These are phyloP conservation scores for Pelodiscus sinensis DNA, from an alignment of 2,113 vertebrate species.

Conservation along the genomic window DNA sequence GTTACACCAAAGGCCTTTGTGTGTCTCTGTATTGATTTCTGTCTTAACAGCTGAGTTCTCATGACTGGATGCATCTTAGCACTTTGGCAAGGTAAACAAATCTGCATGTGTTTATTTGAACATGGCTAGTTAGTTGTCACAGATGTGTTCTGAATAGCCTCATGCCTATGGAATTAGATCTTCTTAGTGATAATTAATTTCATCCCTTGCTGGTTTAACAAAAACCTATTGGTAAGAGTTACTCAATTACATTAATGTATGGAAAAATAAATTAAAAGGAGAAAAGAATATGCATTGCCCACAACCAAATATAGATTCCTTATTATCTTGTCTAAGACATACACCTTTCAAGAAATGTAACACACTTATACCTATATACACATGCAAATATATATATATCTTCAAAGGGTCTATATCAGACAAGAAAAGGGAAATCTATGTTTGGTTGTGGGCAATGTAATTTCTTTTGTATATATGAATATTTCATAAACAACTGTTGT, in stretches of 20 bases:
- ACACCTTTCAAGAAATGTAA: background rate
- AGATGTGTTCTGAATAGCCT: conserved; percentile 21
- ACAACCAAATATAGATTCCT: background rate
- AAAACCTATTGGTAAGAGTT: conserved; percentile 41
- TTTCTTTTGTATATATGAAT: no score
- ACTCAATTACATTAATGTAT: background rate
- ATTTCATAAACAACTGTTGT: no score
- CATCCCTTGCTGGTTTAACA: background rate
- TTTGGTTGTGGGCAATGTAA: background rate
- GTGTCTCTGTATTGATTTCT: background rate
- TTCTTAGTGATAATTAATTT: conserved; percentile 48
- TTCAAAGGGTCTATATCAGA: background rate
- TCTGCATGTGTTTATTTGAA: background rate
- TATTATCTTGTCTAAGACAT: background rate
- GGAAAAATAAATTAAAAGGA: conserved; percentile 15
- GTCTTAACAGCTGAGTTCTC: background rate
- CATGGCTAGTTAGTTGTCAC: background rate
- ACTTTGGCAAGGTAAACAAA: conserved; percentile 36
- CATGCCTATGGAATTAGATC: background rate
- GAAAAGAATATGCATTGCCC: background rate
- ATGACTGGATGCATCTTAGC: background rate
- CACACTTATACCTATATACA: no score
- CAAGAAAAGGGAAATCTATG: accelerated
- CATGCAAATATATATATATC: no score
- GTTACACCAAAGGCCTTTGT: background rate